Conservation (phyloP, 2,888 invertebrate genomes). For the Tipula unca region DNA sequence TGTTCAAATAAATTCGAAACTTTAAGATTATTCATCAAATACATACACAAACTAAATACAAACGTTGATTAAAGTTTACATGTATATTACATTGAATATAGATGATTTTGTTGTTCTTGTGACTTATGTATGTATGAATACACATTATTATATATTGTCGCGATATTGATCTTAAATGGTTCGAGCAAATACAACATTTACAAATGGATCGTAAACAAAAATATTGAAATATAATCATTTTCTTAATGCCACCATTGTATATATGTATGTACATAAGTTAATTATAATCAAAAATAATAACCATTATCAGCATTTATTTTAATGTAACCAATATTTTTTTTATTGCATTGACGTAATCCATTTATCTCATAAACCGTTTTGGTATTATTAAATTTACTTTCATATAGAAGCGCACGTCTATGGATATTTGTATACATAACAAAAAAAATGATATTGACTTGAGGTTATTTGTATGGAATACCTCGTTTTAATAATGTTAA, state of each 20-base stretch:
- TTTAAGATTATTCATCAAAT: too few relatives aligned
- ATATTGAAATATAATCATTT: background rate
- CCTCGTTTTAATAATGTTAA: background rate
- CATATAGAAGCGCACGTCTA: background rate
- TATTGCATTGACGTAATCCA: background rate
- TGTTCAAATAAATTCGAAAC: too few relatives aligned
- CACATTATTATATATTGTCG: too few relatives aligned
- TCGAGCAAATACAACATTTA: background rate
- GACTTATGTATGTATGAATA: too few relatives aligned
- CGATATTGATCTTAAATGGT: background rate
- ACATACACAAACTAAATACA: too few relatives aligned
- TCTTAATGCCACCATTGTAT: background rate
- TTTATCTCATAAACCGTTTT: background rate
- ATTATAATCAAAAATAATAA: background rate
- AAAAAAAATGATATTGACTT: background rate
- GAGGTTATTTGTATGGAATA: background rate
- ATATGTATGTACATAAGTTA: too few relatives aligned
- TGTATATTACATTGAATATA: too few relatives aligned
- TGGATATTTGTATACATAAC: background rate
- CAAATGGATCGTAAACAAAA: background rate
- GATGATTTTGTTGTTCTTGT: too few relatives aligned
- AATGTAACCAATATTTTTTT: background rate
- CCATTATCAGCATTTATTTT: background rate
- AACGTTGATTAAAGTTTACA: too few relatives aligned
- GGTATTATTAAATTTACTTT: background rate